These are phyloP conservation scores for Epizoanthus rinbou DNA, from an alignment of 92 coral and sea anemone species.

Conservation along the genomic window DNA sequence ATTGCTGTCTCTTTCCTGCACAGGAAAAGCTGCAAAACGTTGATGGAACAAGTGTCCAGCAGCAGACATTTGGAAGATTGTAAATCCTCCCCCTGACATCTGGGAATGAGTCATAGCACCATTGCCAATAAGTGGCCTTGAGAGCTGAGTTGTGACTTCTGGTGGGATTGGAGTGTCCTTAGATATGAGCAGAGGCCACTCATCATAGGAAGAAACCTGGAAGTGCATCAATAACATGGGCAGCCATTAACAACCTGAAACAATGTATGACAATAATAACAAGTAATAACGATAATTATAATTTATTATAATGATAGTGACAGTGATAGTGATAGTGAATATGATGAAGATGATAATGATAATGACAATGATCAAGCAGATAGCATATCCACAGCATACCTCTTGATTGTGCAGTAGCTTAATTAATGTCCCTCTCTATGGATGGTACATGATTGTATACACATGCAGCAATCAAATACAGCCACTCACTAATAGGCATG, in stretches of 20 bases:
- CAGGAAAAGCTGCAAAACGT: conserved; percentile 48
- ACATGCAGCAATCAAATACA: no score
- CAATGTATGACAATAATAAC: not conserved
- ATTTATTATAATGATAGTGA: no score
- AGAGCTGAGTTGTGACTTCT: conserved; percentile 55
- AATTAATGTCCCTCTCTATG: no score
- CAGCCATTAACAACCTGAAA: not conserved
- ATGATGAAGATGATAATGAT: no score
- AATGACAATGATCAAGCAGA: no score
- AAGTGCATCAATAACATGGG: conserved; percentile 3
- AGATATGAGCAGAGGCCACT: conserved; percentile 71
- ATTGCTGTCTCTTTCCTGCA: not conserved
- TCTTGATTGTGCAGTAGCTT: no score
- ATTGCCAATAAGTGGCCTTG: conserved; percentile 80
- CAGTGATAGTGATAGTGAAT: no score
- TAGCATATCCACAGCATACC: no score
- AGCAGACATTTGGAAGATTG: conserved; percentile 79
- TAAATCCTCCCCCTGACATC: conserved; percentile 50
- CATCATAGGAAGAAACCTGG: conserved; percentile 87
- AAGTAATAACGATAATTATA: no score
- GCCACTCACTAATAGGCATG: no score
- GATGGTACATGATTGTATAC: no score
- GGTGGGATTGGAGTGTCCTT: conserved; percentile 55
- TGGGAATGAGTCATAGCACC: conserved; percentile 60
- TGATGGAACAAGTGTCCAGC: conserved; percentile 88